These are phyloP conservation scores for Protonemura montana DNA, from an alignment of 2,888 invertebrate genomes.

Conservation along the genomic window DNA sequence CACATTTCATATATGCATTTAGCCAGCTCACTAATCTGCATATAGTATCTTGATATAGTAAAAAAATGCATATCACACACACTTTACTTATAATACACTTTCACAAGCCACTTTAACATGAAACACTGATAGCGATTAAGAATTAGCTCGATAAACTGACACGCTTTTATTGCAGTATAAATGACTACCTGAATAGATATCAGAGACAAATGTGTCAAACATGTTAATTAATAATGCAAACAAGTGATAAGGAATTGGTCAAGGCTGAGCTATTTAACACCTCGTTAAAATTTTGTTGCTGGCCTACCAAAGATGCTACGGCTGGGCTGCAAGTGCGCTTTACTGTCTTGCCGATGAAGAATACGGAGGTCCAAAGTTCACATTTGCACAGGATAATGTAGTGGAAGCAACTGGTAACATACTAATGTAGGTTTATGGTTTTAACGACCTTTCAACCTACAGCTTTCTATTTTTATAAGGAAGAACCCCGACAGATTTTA, in stretches of 20 bases:
- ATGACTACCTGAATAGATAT: neutral
- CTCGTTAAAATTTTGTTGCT: neutral
- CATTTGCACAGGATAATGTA: neutral
- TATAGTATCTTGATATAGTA: too few species aligned
- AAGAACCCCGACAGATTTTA: neutral
- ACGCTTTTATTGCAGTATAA: neutral
- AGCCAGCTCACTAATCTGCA: too few species aligned
- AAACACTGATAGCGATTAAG: neutral
- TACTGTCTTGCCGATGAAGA: neutral
- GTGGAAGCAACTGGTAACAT: neutral
- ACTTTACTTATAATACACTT: neutral
- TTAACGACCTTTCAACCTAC: neutral
- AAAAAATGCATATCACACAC: too few species aligned
- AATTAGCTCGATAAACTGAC: neutral
- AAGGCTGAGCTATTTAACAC: neutral
- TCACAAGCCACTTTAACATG: too few species aligned
- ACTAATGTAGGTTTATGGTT: neutral
- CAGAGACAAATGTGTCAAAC: neutral
- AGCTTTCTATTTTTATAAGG: neutral
- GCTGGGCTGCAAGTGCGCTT: too few species aligned
- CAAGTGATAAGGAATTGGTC: neutral
- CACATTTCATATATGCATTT: too few species aligned
- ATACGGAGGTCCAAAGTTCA: neutral
- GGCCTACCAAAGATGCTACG: neutral
- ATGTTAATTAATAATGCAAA: neutral